These are phyloP conservation scores for Melanostigma gelatinosum DNA, from an alignment of 2,113 vertebrate species.

Conservation along the genomic window DNA sequence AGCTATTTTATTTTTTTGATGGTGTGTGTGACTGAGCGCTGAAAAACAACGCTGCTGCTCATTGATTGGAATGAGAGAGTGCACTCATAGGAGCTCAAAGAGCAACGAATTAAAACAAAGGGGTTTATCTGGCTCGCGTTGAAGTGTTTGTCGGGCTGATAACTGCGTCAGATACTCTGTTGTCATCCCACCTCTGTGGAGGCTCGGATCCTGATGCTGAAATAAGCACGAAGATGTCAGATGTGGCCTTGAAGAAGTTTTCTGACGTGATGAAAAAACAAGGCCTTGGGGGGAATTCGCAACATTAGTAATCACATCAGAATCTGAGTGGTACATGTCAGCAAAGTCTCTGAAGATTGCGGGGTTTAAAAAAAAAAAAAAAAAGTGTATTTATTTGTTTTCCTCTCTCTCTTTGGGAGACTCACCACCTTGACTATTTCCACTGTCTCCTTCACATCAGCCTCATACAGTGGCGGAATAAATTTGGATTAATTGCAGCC, in stretches of 20 bases:
- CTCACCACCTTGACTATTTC: slow-evolving; percentile 60
- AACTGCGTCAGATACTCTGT: slow-evolving; percentile 38
- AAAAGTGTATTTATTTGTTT: slow-evolving; percentile 64
- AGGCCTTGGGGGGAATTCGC: slow-evolving; percentile 34
- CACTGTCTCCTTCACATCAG: slow-evolving; percentile 64
- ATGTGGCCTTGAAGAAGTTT: slow-evolving; percentile 59
- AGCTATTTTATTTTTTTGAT: slow-evolving; percentile 45
- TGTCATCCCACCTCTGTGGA: slow-evolving; percentile 47
- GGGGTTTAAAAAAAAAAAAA: no score
- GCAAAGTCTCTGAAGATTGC: slow-evolving; percentile 60
- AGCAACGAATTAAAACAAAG: slow-evolving; percentile 39
- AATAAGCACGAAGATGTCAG: slow-evolving; percentile 52
- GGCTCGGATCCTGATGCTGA: slow-evolving; percentile 16
- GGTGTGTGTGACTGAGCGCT: slow-evolving; percentile 27
- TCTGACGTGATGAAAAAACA: slow-evolving; percentile 50
- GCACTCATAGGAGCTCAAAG: slow-evolving; percentile 57
- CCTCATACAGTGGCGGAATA: slow-evolving; percentile 74
- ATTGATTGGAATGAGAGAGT: slow-evolving; percentile 52
- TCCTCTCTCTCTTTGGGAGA: slow-evolving; percentile 25
- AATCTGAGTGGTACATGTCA: slow-evolving; percentile 66
- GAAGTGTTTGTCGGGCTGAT: slow-evolving; percentile 49
- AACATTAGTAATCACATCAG: slow-evolving; percentile 62
- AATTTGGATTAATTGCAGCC: slow-evolving; percentile 83
- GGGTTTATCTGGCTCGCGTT: slow-evolving; percentile 56
- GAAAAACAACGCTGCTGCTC: slow-evolving; percentile 31